Evolutionary conservation across 92 coral and sea anemone genomes (phyloP).

Genomic region (Pocillopora meandrina): DNA sequence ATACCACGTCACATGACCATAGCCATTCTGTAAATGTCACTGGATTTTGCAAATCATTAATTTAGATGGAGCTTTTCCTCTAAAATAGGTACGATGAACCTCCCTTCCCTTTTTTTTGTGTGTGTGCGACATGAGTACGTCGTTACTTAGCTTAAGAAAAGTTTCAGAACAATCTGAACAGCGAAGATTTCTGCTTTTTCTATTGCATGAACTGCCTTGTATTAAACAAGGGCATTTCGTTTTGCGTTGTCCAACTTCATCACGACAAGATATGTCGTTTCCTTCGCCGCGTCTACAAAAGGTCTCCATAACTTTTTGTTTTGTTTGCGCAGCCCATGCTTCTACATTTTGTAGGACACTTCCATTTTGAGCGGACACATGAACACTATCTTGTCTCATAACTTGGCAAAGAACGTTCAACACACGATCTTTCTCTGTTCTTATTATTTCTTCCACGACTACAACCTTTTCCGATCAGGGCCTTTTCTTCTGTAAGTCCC

Average conservation of each 20-base stretch:
- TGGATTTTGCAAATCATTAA: too few species aligned
- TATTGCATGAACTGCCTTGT: neutral
- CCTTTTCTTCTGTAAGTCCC: too few species aligned
- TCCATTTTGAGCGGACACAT: neutral
- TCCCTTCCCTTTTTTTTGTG: too few species aligned
- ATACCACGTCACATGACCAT: too few species aligned
- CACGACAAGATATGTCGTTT: neutral
- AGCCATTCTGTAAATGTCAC: too few species aligned
- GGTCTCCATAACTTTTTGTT: neutral
- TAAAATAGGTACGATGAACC: too few species aligned
- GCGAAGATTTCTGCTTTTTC: too few species aligned
- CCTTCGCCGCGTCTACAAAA: neutral
- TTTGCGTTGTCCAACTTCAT: slow-evolving; percentile 2
- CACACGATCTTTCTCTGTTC: neutral
- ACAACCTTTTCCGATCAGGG: neutral
- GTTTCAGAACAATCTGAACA: too few species aligned
- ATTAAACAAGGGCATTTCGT: neutral
- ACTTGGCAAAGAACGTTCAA: neutral
- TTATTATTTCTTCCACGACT: neutral
- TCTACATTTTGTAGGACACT: neutral
- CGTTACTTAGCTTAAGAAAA: too few species aligned
- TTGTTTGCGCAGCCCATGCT: neutral
- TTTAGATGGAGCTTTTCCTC: too few species aligned
- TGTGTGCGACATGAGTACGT: too few species aligned
- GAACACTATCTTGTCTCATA: neutral